Conservation (phyloP, 2,888 invertebrate species). For the Lepeophtheirus nordmannii region DNA sequence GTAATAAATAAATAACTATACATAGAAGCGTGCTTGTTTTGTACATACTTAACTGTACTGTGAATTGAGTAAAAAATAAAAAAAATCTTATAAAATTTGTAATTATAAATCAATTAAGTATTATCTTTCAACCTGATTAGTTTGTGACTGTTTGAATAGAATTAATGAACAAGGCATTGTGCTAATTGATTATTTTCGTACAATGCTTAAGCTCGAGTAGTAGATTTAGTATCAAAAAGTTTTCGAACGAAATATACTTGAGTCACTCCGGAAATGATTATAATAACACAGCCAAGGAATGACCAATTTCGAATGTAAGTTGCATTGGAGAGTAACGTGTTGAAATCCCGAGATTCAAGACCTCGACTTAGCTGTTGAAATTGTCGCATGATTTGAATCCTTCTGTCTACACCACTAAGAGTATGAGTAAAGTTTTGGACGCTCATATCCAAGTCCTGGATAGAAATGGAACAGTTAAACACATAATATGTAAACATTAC, state of each 20-base stretch:
- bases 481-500: not conserved
- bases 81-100: no score
- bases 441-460: conserved; percentile 26
- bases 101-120: no score
- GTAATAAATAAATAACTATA: no score
- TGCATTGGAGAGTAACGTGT: conserved; percentile 63
- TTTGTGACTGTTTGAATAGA: no score
- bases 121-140: no score
- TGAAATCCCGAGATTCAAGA: conserved; percentile 64
- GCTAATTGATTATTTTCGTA: conserved; percentile 16
- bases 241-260: conserved; percentile 79
- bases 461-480: conserved; percentile 13
- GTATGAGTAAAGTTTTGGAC: conserved; percentile 24
- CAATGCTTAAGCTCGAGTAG: not conserved
- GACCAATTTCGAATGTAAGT: conserved; percentile 79
- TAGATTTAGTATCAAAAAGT: conserved; percentile 43
- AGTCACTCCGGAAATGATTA: conserved; percentile 56
- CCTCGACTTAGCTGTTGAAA: conserved; percentile 65
- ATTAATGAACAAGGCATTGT: no score
- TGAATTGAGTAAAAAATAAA: no score
- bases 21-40: no score
- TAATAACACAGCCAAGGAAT: conserved; percentile 63
- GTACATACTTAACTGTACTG: no score
- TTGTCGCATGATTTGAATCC: conserved; percentile 46
- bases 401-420: conserved; percentile 29